These are phyloP conservation scores for Ctenosaura bakeri DNA, from an alignment of 2,797 vertebrate species.

Conservation along the genomic window DNA sequence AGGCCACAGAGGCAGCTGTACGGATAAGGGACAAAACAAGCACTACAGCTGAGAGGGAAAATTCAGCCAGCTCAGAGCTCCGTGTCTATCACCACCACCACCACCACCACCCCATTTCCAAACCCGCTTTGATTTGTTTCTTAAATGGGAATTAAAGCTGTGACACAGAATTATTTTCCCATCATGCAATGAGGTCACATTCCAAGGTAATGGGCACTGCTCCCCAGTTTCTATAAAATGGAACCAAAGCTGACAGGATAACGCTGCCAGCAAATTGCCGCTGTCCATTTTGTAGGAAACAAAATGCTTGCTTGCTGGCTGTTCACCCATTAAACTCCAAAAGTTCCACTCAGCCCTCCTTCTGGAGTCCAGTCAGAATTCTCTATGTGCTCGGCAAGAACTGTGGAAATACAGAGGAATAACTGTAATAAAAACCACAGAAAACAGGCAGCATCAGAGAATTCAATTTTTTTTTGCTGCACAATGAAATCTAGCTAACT, in stretches of 20 bases:
- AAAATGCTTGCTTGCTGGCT: not conserved
- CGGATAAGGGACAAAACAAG: conserved; percentile 20
- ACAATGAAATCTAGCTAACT: not conserved
- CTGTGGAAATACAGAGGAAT: not conserved
- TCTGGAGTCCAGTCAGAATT: not conserved
- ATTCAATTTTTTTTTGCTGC: not conserved
- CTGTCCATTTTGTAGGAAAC: not conserved
- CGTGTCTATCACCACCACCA: too few relatives aligned
- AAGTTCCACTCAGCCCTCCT: not conserved
- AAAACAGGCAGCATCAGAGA: not conserved
- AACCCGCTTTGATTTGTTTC: not conserved
- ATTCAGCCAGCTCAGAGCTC: not conserved
- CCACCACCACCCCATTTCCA: not conserved
- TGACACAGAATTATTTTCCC: not conserved
- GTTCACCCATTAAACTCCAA: not conserved
- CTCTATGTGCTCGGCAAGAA: not conserved
- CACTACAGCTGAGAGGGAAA: conserved; percentile 26
- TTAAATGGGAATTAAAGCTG: not conserved
- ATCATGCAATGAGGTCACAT: not conserved
- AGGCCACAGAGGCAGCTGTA: conserved; percentile 36
- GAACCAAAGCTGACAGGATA: not conserved
- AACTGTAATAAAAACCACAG: not conserved
- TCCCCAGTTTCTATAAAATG: not conserved
- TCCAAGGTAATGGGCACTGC: not conserved
- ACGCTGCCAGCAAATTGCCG: not conserved